A percentile compares a stretch with the other conserved stretches of the same genome.
These are phyloP conservation scores for Aplochiton taeniatus DNA, from an alignment of 2,797 vertebrate genomes.

Conservation along the genomic window DNA sequence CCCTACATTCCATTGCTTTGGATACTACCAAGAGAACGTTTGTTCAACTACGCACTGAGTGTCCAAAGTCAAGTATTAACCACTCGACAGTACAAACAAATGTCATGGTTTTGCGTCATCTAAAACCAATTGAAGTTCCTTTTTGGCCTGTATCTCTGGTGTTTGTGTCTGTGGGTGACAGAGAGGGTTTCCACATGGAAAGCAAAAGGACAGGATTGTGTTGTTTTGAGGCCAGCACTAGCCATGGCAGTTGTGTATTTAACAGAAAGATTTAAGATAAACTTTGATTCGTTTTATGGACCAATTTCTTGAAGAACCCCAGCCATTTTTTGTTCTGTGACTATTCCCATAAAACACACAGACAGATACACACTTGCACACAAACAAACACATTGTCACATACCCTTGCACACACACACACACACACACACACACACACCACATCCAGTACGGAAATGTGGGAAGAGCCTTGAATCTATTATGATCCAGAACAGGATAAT, in stretches of 20 bases:
- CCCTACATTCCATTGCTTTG: too few relatives aligned
- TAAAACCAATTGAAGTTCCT: neutral
- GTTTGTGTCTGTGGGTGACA: neutral
- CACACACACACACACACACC: neutral
- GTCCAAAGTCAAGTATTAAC: neutral
- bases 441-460: too few relatives aligned
- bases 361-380: neutral
- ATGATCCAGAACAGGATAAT: too few relatives aligned
- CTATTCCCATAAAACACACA: neutral
- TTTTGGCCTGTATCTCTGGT: neutral
- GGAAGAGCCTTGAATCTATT: too few relatives aligned
- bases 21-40: too few relatives aligned
- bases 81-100: neutral
- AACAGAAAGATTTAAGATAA: too few relatives aligned
- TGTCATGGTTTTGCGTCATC: constrained; percentile 2
- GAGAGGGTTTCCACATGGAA: neutral
- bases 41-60: neutral
- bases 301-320: too few relatives aligned
- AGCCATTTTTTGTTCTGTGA: too few relatives aligned
- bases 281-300: too few relatives aligned
- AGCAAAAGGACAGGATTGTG: neutral
- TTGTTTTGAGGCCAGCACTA: neutral
- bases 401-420: neutral
- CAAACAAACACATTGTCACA: neutral
- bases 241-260: neutral